Evolutionary conservation across 2,113 vertebrate species (phyloP).

Genomic region (Sus scrofa): T2T-Sscrofa CM000821.6:20431001-20431500

Average conservation of each 20-base stretch:
- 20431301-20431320: too few relatives aligned
- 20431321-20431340: too few relatives aligned
- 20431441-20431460: too few relatives aligned
- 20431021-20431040: conserved; percentile 47
- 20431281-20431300: conserved; percentile 49
- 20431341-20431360: too few relatives aligned
- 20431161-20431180: neutral
- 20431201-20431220: conserved; percentile 60
- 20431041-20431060: conserved; percentile 30
- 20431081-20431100: conserved; percentile 41
- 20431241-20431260: conserved; percentile 73
- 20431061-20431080: neutral
- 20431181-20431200: neutral
- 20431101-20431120: neutral
- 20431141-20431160: neutral
- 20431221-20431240: conserved; percentile 63
- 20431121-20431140: neutral
- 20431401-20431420: too few relatives aligned
- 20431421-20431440: too few relatives aligned
- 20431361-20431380: too few relatives aligned
- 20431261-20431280: conserved; percentile 45
- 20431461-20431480: too few relatives aligned
- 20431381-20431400: too few relatives aligned
- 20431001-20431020: neutral
- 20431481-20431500: too few relatives aligned